Evolutionary conservation across 2,113 vertebrate species (phyloP).

Genomic region (Psophia crepitans): DNA sequence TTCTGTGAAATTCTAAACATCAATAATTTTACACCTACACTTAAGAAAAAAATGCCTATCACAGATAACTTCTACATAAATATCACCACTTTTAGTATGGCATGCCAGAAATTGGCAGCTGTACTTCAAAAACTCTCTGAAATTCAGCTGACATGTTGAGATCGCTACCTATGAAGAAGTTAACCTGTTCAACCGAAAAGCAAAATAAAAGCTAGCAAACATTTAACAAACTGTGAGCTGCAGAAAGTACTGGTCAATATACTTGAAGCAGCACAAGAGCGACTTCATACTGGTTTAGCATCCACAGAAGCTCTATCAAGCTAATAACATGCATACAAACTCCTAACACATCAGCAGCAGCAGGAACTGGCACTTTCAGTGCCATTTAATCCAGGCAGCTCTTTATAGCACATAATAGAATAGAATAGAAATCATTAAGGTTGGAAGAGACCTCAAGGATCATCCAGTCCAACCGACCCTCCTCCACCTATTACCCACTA

Average conservation of each 20-base stretch:
- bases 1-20: not conserved
- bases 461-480: too few species aligned
- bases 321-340: not conserved
- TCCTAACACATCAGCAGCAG: not conserved
- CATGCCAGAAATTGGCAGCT: not conserved
- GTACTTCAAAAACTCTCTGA: not conserved
- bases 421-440: too few species aligned
- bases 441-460: too few species aligned
- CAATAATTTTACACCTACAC: not conserved
- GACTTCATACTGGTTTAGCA: not conserved
- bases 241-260: not conserved
- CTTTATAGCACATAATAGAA: not conserved
- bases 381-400: not conserved
- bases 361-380: not conserved
- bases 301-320: not conserved
- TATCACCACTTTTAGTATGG: too few species aligned
- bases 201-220: not conserved
- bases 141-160: not conserved
- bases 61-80: not conserved
- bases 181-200: not conserved
- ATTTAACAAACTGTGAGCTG: not conserved
- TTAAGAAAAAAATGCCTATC: fast-evolving
- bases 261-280: not conserved
- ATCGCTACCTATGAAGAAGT: not conserved
- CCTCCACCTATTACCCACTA: too few species aligned